phyloP scores from a whole-genome alignment of 2,113 vertebrate species.

The Gorilla gorilla region DNA sequence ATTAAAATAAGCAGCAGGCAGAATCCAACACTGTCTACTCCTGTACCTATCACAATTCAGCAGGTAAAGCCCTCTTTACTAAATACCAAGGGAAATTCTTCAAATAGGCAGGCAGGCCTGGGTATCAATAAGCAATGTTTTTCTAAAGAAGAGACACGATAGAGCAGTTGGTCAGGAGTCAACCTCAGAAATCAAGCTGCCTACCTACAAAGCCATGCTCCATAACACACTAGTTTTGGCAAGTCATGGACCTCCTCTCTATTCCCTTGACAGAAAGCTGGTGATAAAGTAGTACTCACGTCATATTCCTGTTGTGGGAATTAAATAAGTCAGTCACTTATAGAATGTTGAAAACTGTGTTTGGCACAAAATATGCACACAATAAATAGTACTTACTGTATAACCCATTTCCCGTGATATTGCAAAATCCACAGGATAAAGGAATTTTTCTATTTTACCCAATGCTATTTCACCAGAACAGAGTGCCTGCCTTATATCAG shows the following conservation, averaged over 20 bases:
- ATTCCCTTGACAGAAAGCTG: neutral
- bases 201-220: accelerated
- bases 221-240: neutral
- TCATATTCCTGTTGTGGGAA: neutral
- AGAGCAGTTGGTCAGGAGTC: accelerated
- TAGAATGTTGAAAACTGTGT: neutral
- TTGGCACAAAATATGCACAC: neutral
- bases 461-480: neutral
- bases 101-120: accelerated
- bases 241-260: neutral
- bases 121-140: accelerated
- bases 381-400: neutral
- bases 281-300: neutral
- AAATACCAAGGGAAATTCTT: accelerated
- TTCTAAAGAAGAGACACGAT: accelerated
- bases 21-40: neutral
- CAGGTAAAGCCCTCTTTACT: accelerated
- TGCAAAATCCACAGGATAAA: neutral
- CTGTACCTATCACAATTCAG: neutral
- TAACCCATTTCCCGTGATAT: neutral
- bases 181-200: neutral
- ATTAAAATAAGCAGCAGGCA: neutral
- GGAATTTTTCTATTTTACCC: neutral
- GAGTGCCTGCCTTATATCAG: accelerated
- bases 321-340: neutral